These are phyloP conservation scores for Cyclina sinensis DNA, from an alignment of 1,140 invertebrate species.

Conservation along the genomic window DNA sequence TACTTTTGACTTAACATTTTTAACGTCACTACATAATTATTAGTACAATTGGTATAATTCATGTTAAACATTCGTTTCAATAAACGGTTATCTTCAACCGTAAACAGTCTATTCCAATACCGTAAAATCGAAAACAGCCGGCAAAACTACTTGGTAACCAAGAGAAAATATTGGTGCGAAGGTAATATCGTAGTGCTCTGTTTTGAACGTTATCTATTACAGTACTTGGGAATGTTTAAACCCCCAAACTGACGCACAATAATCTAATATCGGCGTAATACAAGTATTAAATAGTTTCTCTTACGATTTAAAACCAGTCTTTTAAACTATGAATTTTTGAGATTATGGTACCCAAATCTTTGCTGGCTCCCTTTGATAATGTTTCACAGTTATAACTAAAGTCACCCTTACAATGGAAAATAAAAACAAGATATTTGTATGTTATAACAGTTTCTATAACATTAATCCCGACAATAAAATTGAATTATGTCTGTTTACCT, in stretches of 20 bases:
- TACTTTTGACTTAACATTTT: too few species aligned
- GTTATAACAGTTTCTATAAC: not conserved
- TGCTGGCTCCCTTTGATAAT: constrained; percentile 23
- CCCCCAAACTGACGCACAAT: constrained; percentile 45
- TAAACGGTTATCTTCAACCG: not conserved
- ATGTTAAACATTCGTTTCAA: too few species aligned
- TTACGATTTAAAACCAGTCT: constrained; percentile 62
- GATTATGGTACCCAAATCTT: constrained; percentile 55
- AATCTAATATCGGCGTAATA: constrained; percentile 57
- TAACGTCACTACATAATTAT: constrained; percentile 40
- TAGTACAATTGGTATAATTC: not conserved
- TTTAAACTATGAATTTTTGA: constrained; percentile 53
- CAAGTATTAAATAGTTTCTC: constrained; percentile 44
- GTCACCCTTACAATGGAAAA: constrained; percentile 40
- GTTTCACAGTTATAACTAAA: constrained; percentile 9
- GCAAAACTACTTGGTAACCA: constrained; percentile 41
- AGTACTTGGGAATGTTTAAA: constrained; percentile 44
- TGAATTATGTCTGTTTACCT: not conserved
- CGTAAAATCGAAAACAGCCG: constrained; percentile 32
- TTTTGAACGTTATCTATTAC: constrained; percentile 57
- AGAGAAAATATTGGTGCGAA: too few species aligned
- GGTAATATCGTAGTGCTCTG: constrained; percentile 58
- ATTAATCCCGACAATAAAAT: constrained; percentile 13
- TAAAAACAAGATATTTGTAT: constrained; percentile 61
- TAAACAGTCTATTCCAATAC: constrained; percentile 55